phyloP scores from a whole-genome alignment of 2,113 vertebrate genomes.

The Gallinago undulata region DNA sequence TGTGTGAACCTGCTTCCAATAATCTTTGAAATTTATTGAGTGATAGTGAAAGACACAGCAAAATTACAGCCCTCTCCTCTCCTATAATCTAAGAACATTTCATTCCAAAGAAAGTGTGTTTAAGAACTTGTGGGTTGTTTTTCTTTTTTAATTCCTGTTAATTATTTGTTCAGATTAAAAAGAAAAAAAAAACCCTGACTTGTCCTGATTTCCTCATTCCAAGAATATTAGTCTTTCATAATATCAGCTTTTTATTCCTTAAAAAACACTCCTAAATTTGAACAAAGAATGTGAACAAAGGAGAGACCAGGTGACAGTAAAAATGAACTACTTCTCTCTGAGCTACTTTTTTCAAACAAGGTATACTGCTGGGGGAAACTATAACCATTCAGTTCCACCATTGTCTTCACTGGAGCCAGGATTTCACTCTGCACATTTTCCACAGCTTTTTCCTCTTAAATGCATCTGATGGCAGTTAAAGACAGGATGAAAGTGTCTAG shows the following conservation, averaged over 20 bases:
- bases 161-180: constrained; percentile 37
- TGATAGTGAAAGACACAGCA: constrained; percentile 41
- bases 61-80: constrained; percentile 20
- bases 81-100: constrained; percentile 44
- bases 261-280: not conserved
- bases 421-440: not conserved
- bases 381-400: not conserved
- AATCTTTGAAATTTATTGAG: constrained; percentile 65
- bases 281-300: not conserved
- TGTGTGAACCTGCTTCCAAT: constrained; percentile 52
- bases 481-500: not conserved
- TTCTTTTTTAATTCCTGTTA: not conserved
- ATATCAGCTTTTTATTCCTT: not conserved
- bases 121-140: not conserved
- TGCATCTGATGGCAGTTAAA: not conserved
- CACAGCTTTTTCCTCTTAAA: constrained; percentile 8
- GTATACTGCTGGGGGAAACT: not conserved
- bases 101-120: constrained; percentile 19
- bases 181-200: not conserved
- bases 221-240: constrained; percentile 1
- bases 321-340: not conserved
- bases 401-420: not conserved
- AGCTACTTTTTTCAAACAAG: constrained; percentile 7
- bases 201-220: constrained; percentile 19
- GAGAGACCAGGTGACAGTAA: not conserved